Evolutionary conservation across 2,113 vertebrate species (phyloP).

Genomic region (Syngnathus floridae): DNA sequence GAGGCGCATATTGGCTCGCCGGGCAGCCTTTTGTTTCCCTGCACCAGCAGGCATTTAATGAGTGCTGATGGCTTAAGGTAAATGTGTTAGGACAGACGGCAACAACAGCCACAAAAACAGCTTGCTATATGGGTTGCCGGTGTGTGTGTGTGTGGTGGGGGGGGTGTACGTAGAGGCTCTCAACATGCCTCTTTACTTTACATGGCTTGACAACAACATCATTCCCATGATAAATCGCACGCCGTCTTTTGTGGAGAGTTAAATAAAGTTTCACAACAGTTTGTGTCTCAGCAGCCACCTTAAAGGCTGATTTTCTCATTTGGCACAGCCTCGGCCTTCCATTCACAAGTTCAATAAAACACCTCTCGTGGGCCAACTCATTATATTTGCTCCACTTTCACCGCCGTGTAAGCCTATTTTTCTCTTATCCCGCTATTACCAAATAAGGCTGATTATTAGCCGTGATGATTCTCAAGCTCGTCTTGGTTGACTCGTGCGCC

Average conservation of each 20-base stretch:
- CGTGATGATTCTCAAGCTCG: conserved; percentile 50
- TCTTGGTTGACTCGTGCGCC: conserved; percentile 45
- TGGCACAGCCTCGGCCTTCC: conserved; percentile 27
- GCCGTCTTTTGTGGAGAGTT: conserved; percentile 11
- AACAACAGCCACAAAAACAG: conserved; percentile 70
- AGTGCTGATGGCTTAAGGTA: conserved; percentile 98
- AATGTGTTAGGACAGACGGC: conserved; percentile 96
- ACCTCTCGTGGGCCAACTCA: conserved; percentile 49
- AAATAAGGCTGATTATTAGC: conserved; percentile 63
- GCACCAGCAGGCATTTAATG: conserved; percentile 99
- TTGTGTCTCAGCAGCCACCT: conserved; percentile 19
- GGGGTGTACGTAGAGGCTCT: conserved; percentile 34
- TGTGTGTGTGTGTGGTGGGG: neutral
- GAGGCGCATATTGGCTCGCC: conserved; percentile 97
- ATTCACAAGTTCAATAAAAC: conserved; percentile 39
- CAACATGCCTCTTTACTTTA: conserved; percentile 27
- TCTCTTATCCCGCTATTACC: conserved; percentile 62
- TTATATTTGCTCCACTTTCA: conserved; percentile 53
- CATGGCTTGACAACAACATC: conserved; percentile 26
- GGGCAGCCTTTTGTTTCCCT: conserved; percentile 95
- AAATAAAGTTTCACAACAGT: conserved; percentile 25
- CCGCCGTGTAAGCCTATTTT: conserved; percentile 52
- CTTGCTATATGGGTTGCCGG: conserved; percentile 7
- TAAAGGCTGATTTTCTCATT: conserved; percentile 22
- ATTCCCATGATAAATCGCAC: conserved; percentile 21